Evolutionary conservation across 2,113 vertebrate species (phyloP).

Genomic region (Pollachius pollachius): DNA sequence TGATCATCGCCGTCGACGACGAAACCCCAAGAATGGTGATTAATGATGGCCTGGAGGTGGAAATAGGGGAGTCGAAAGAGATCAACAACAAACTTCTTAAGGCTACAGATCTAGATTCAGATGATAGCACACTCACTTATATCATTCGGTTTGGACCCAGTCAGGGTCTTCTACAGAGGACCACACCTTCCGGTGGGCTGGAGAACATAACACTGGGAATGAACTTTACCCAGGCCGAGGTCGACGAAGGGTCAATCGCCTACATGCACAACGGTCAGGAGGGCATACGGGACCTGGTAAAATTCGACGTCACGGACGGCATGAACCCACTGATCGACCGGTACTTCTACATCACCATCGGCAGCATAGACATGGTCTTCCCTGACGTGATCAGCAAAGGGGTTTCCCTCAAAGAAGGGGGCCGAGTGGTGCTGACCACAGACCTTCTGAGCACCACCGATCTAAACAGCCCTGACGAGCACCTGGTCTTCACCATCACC

Average conservation of each 20-base stretch:
- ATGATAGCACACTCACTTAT: conserved; percentile 83
- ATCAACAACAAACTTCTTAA: conserved; percentile 82
- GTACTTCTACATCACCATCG: conserved; percentile 90
- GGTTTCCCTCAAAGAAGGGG: conserved; percentile 91
- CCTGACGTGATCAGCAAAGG: conserved; percentile 93
- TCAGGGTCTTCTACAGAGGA: conserved; percentile 84
- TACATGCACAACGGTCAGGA: conserved; percentile 86
- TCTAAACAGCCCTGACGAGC: conserved; percentile 92
- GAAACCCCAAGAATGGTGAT: conserved; percentile 90
- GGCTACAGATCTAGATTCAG: conserved; percentile 92
- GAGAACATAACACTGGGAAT: conserved; percentile 87
- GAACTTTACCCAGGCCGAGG: conserved; percentile 94
- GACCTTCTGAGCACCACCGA: conserved; percentile 92
- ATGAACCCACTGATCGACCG: conserved; percentile 89
- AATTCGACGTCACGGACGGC: conserved; percentile 93
- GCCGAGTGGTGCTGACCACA: conserved; percentile 87
- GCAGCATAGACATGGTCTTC: conserved; percentile 86
- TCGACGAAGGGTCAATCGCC: conserved; percentile 79
- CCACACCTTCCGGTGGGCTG: conserved; percentile 59
- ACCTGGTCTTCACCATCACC: conserved; percentile 89
- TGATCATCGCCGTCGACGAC: conserved; percentile 88
- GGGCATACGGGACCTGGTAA: conserved; percentile 87
- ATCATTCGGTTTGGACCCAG: conserved; percentile 80
- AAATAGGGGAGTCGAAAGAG: conserved; percentile 83
- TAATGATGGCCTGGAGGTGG: conserved; percentile 90